Conservation (phyloP, 2,888 invertebrate genomes). For the Zootermopsis nevadensis region DNA sequence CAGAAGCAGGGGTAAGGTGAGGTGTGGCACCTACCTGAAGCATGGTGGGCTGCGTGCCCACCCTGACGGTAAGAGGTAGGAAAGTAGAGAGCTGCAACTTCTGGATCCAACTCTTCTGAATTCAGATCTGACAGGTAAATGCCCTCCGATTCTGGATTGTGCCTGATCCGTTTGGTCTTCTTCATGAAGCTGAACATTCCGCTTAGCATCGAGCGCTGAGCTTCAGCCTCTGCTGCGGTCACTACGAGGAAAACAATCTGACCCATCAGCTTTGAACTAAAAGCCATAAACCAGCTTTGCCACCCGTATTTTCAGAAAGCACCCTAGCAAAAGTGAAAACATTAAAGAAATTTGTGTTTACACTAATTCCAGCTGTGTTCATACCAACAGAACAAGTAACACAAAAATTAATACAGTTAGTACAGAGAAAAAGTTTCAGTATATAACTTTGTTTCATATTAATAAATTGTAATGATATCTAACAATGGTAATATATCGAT, state of each 20-base stretch:
- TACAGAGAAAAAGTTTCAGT: no score
- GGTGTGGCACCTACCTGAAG: constrained; percentile 47
- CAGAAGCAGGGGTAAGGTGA: no score
- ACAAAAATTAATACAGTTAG: no score
- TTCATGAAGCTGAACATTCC: constrained; percentile 96
- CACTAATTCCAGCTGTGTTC: no score
- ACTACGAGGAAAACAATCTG: constrained; percentile 9
- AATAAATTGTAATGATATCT: no score
- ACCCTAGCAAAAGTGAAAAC: no score
- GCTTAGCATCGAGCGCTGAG: constrained; percentile 81
- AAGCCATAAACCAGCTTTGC: not conserved
- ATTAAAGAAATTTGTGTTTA: no score
- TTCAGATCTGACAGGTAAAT: constrained; percentile 94
- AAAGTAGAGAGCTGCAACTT: constrained; percentile 89
- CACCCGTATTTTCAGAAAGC: not conserved
- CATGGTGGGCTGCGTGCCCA: constrained; percentile 5
- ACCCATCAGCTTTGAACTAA: not conserved
- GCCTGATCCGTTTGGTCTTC: constrained; percentile 73
- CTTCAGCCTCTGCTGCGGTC: constrained; percentile 58
- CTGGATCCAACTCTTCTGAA: constrained; percentile 91
- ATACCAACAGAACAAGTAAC: no score
- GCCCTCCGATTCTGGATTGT: constrained; percentile 76
- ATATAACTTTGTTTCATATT: no score
- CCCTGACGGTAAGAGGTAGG: constrained; percentile 68
- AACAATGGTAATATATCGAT: no score